Conservation (phyloP, 2,888 invertebrate genomes). For the Frankliniella intonsa region DNA sequence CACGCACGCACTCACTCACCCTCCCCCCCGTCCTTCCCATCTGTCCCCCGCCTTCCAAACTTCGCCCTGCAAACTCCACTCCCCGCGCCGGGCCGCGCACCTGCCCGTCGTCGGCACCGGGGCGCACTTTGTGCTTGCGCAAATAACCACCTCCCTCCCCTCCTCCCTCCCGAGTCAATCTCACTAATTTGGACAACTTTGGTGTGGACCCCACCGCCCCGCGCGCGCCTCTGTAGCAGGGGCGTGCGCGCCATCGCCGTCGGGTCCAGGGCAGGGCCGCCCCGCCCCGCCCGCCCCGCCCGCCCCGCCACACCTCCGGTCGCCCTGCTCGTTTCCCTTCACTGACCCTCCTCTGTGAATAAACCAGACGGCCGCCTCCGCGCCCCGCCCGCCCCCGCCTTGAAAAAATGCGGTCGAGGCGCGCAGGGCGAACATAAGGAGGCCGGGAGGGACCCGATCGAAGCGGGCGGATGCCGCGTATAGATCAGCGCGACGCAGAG, state of each 20-base stretch:
- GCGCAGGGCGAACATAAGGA: background rate
- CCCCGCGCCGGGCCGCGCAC: no score
- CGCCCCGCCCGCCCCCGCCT: no score
- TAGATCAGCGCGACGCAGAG: background rate
- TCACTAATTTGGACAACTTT: background rate
- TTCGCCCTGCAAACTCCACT: background rate
- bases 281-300: no score
- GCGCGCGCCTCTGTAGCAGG: background rate
- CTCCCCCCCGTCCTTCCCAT: no score
- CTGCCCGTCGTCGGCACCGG: background rate
- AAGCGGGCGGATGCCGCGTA: background rate
- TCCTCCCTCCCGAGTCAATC: background rate
- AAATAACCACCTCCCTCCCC: background rate
- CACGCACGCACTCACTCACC: background rate
- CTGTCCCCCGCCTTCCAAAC: no score
- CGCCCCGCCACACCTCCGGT: no score
- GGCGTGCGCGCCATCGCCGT: no score
- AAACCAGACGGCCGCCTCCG: background rate
- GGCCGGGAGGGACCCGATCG: conserved; percentile 24
- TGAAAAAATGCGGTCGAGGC: background rate
- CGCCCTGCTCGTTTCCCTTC: no score
- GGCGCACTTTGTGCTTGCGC: background rate
- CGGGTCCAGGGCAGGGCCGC: no score
- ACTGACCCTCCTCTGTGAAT: no score
- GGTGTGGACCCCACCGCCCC: background rate